phyloP scores from a whole-genome alignment of 2,888 invertebrate species.

The Erynnis tages region DNA sequence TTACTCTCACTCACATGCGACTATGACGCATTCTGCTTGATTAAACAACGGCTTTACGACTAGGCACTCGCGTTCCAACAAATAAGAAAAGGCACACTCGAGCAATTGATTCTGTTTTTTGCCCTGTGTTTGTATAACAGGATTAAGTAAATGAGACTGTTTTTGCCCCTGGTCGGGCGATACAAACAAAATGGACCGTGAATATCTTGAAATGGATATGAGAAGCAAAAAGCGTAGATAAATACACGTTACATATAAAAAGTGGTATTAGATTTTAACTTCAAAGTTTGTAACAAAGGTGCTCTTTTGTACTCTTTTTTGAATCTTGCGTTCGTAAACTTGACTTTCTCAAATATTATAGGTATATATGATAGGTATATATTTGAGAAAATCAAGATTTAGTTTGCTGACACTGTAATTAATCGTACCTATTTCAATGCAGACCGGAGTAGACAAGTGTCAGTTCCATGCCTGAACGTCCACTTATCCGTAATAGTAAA shows the following conservation, averaged over 20 bases:
- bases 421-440: too few species aligned
- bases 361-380: too few species aligned
- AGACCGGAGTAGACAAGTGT: too few species aligned
- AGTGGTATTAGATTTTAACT: background rate
- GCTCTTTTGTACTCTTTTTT: too few species aligned
- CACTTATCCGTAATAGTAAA: too few species aligned
- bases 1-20: background rate
- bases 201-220: slow-evolving; percentile 16
- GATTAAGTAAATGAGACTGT: slow-evolving; percentile 26
- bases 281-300: too few species aligned
- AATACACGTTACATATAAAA: background rate
- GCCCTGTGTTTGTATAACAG: slow-evolving; percentile 15
- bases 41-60: slow-evolving; percentile 29
- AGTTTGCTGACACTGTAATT: too few species aligned
- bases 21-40: slow-evolving; percentile 33
- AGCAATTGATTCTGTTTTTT: slow-evolving; percentile 25
- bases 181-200: slow-evolving; percentile 20
- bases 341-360: too few species aligned
- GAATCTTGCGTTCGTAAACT: too few species aligned
- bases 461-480: too few species aligned
- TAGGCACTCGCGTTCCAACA: slow-evolving; percentile 9
- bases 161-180: slow-evolving; percentile 19
- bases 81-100: slow-evolving; percentile 20
- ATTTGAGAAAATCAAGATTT: too few species aligned
- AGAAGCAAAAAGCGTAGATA: background rate